Evolutionary conservation across 2,888 invertebrate species (phyloP).

Genomic region (Congeria kusceri): DNA sequence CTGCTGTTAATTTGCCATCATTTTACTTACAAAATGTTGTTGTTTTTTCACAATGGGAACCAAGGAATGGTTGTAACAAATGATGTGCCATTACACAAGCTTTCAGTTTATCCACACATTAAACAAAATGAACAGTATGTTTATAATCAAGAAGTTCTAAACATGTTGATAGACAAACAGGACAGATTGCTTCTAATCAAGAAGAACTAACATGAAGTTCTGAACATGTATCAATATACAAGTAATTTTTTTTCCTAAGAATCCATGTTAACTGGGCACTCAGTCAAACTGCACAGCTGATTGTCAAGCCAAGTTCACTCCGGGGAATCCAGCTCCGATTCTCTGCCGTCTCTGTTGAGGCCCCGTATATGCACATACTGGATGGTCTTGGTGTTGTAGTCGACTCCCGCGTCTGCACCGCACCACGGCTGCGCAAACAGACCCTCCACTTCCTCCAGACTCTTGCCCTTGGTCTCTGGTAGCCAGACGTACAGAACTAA

Average conservation of each 20-base stretch:
- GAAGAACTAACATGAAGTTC: too few species aligned
- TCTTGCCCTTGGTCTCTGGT: constrained; percentile 87
- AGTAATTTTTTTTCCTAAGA: neutral
- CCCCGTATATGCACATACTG: constrained; percentile 86
- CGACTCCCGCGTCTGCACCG: constrained; percentile 66
- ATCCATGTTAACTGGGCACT: neutral
- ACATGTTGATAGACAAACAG: too few species aligned
- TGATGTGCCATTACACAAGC: too few species aligned
- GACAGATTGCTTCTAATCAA: too few species aligned
- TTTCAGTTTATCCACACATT: too few species aligned
- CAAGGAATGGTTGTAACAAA: too few species aligned
- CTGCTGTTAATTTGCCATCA: too few species aligned
- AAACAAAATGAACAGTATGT: too few species aligned
- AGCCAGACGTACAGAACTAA: constrained; percentile 85
- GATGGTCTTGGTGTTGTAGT: constrained; percentile 83
- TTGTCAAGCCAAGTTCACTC: constrained; percentile 61
- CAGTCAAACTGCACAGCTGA: neutral
- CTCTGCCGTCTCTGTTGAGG: constrained; percentile 84
- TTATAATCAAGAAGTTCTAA: too few species aligned
- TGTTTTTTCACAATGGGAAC: too few species aligned
- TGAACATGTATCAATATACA: neutral
- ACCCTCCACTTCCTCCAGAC: constrained; percentile 87
- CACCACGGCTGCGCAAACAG: constrained; percentile 85
- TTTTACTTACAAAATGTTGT: too few species aligned
- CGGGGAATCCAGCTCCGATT: constrained; percentile 82